These are phyloP conservation scores for Melanogrammus aeglefinus DNA, from an alignment of 2,797 vertebrate species.

Conservation along the genomic window DNA sequence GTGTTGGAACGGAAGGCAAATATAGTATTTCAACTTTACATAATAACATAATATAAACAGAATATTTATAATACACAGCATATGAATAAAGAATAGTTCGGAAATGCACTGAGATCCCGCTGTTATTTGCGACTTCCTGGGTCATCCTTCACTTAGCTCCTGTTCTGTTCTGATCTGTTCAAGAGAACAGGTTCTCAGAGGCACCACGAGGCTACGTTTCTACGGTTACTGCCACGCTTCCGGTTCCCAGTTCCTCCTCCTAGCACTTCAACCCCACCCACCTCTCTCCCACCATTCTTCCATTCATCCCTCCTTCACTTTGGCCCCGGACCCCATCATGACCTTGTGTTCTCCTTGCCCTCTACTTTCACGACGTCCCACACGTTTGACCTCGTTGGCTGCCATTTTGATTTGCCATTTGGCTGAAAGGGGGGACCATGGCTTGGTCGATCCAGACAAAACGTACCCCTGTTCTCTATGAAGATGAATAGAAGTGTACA, in stretches of 20 bases:
- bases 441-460: neutral
- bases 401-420: neutral
- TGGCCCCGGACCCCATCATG: constrained; percentile 39
- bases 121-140: no score
- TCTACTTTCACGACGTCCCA: constrained; percentile 45
- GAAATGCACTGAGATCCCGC: no score
- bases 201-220: no score
- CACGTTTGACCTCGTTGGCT: constrained; percentile 32
- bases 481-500: constrained; percentile 59
- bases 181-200: no score
- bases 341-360: constrained; percentile 63
- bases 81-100: no score
- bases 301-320: constrained; percentile 35
- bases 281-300: constrained; percentile 28
- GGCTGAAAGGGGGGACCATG: neutral
- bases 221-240: no score
- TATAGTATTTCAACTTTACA: no score
- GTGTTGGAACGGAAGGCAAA: no score
- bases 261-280: neutral
- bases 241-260: neutral
- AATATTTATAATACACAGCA: no score
- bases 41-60: no score
- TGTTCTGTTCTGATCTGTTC: no score
- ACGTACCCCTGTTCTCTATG: constrained; percentile 52
- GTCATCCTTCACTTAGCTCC: no score